Conservation (phyloP, 2,113 vertebrate species). For the Ardeotis arabs region DNA sequence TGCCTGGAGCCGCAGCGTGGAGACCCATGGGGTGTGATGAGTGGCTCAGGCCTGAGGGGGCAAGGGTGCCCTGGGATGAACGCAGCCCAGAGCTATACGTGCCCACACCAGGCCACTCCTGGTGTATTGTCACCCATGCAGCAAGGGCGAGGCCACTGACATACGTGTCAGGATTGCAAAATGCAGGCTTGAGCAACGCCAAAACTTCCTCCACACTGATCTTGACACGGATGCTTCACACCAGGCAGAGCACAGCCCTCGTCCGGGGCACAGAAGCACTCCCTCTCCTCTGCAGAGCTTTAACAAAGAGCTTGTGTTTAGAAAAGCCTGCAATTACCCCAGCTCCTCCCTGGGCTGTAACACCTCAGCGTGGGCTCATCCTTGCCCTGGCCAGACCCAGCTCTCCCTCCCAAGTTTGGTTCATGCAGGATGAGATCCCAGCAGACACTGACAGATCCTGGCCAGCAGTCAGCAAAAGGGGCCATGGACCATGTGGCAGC, state of each 20-base stretch:
- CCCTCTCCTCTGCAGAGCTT: background rate
- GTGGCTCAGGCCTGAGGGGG: background rate
- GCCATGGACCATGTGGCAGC: fast-evolving
- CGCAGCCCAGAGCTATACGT: background rate
- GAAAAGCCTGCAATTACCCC: background rate
- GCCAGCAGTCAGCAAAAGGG: background rate
- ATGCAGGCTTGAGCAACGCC: background rate
- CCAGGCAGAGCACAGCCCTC: background rate
- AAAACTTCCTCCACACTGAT: background rate
- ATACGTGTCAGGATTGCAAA: background rate
- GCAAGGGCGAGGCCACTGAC: background rate
- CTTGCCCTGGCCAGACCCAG: background rate
- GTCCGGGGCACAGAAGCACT: background rate
- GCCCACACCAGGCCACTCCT: background rate
- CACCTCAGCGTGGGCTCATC: background rate
- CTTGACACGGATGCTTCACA: background rate
- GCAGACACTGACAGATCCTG: background rate
- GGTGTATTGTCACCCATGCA: background rate
- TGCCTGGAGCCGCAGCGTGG: fast-evolving
- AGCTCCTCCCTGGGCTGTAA: background rate
- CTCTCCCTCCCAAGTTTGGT: background rate
- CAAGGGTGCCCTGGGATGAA: too few species aligned
- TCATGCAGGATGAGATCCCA: background rate
- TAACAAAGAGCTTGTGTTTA: fast-evolving
- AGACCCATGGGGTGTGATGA: fast-evolving